phyloP scores from a whole-genome alignment of 2,888 invertebrate species.

The Trypoxylon attenuatum region DNA sequence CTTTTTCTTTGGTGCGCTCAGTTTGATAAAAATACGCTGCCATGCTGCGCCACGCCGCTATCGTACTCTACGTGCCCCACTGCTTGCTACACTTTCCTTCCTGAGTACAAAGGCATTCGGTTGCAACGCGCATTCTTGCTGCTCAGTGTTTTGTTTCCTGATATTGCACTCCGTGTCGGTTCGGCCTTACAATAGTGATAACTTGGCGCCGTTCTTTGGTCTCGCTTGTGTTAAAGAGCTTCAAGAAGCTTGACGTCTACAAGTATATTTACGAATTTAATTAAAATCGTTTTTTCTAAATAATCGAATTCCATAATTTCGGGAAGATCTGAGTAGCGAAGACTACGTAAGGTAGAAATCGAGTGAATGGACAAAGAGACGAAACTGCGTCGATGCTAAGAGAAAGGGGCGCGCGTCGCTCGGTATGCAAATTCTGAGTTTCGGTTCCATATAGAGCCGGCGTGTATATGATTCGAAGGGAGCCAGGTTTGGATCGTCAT shows the following conservation, averaged over 20 bases:
- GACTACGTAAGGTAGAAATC: no score
- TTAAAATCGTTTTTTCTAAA: no score
- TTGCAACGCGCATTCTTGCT: slow-evolving; percentile 3
- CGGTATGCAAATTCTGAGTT: slow-evolving; percentile 60
- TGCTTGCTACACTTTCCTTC: background rate
- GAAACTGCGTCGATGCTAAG: slow-evolving; percentile 25
- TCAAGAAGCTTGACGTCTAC: no score
- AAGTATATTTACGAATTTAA: no score
- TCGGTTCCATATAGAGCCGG: slow-evolving; percentile 46
- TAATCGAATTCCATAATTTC: no score
- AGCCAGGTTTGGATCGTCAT: slow-evolving; percentile 45
- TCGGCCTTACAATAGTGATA: background rate
- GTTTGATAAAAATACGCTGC: background rate
- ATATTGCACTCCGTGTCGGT: background rate
- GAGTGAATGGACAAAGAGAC: no score
- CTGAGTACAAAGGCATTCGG: background rate
- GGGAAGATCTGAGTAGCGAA: no score
- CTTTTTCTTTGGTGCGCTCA: background rate
- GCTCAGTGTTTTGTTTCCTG: background rate
- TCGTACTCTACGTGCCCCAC: background rate
- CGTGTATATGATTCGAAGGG: slow-evolving; percentile 54
- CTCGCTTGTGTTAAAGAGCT: background rate
- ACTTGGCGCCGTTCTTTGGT: background rate
- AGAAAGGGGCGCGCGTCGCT: slow-evolving; percentile 30
- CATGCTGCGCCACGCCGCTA: background rate